A percentile compares a stretch with the other conserved stretches of the same genome.
These are phyloP conservation scores for Cactoblastis cactorum DNA, from an alignment of 2,888 invertebrate species.

Conservation along the genomic window DNA sequence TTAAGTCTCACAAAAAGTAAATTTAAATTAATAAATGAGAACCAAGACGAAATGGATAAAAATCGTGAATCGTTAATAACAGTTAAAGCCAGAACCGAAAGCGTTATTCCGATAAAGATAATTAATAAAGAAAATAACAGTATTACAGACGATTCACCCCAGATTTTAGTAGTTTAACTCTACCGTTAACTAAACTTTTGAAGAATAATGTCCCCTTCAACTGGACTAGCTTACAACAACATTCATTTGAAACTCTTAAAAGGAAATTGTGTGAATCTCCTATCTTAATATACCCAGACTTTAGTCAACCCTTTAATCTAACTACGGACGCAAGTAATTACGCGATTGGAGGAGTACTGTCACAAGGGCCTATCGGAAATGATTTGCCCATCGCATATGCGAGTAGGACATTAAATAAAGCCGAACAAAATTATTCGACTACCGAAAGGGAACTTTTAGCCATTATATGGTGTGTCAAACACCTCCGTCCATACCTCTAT, in stretches of 20 bases:
- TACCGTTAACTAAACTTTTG: constrained; percentile 18
- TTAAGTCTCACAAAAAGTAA: too few relatives aligned
- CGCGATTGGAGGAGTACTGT: constrained; percentile 18
- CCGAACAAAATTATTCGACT: constrained; percentile 19
- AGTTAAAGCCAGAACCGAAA: too few relatives aligned
- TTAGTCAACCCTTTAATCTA: constrained; percentile 18
- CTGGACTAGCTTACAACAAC: constrained; percentile 15
- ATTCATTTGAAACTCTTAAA: constrained; percentile 8
- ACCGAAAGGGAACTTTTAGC: constrained; percentile 20
- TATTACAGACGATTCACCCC: too few relatives aligned
- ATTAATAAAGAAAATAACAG: too few relatives aligned
- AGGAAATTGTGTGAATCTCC: constrained; percentile 3
- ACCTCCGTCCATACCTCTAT: constrained; percentile 19
- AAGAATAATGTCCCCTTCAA: constrained; percentile 17
- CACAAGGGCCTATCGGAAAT: constrained; percentile 11
- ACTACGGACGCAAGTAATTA: constrained; percentile 20
- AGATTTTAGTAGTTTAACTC: constrained; percentile 34
- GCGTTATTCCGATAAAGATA: too few relatives aligned
- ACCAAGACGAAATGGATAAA: too few relatives aligned
- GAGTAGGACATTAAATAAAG: constrained; percentile 13
- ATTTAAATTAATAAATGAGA: too few relatives aligned
- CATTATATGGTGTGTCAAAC: constrained; percentile 16
- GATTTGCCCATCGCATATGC: constrained; percentile 12
- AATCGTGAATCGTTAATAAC: too few relatives aligned
- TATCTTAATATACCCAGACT: constrained; percentile 19